Percentiles rank a stretch among this genome's conserved stretches.
Conservation (phyloP, 2,888 invertebrate species). For the Aphrophora alni region DNA sequence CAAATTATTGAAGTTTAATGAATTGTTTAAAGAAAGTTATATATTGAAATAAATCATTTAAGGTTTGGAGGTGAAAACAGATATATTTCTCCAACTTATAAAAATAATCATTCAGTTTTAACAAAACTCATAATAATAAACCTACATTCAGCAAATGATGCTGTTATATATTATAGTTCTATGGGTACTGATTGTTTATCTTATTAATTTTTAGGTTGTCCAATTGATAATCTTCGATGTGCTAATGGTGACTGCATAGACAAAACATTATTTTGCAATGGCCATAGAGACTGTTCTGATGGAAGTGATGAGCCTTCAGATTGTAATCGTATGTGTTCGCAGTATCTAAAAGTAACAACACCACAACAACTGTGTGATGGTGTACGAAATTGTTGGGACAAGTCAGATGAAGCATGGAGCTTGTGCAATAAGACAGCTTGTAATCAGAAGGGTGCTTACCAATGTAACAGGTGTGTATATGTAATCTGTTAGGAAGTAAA, state of each 20-base stretch:
- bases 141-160: too few species aligned
- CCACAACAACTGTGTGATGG: constrained; percentile 79
- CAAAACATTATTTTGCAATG: constrained; percentile 73
- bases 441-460: neutral
- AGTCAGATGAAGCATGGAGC: constrained; percentile 74
- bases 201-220: constrained; percentile 71
- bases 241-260: constrained; percentile 64
- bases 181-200: too few species aligned
- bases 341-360: constrained; percentile 68
- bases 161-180: too few species aligned
- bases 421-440: constrained; percentile 60
- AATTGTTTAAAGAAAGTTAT: too few species aligned
- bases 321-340: constrained; percentile 63
- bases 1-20: too few species aligned
- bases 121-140: too few species aligned
- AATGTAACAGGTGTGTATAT: constrained; percentile 23
- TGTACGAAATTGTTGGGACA: constrained; percentile 75
- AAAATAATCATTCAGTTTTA: too few species aligned
- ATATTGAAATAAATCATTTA: too few species aligned
- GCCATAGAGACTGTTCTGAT: constrained; percentile 71
- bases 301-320: constrained; percentile 71
- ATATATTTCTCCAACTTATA: too few species aligned
- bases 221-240: constrained; percentile 69
- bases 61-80: too few species aligned
- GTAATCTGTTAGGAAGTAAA: too few species aligned